A percentile compares a stretch with the other conserved stretches of the same genome.
These are phyloP conservation scores for Ailurus styani DNA, from an alignment of 2,113 vertebrate species.

Conservation along the genomic window DNA sequence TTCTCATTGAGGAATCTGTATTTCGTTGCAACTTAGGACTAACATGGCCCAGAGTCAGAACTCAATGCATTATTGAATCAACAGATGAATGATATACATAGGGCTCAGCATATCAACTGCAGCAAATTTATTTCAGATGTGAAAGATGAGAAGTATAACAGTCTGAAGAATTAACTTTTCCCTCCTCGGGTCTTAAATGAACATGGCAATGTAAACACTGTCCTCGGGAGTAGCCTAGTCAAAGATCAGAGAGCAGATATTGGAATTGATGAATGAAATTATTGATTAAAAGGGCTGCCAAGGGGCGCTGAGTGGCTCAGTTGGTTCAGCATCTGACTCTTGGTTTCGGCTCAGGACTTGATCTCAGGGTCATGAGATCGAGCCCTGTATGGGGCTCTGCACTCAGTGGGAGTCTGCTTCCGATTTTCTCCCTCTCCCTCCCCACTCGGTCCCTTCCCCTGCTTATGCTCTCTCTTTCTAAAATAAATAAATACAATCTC, in stretches of 20 bases:
- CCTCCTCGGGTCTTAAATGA: too few relatives aligned
- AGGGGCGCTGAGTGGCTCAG: not conserved
- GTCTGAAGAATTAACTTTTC: not conserved
- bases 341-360: not conserved
- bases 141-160: not conserved
- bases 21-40: not conserved
- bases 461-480: not conserved
- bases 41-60: not conserved
- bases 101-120: not conserved
- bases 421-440: not conserved
- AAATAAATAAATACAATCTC: not conserved
- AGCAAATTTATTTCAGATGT: not conserved
- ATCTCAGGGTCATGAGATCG: not conserved
- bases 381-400: not conserved
- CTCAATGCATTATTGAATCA: not conserved
- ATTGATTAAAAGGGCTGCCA: not conserved
- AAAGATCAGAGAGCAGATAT: not conserved
- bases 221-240: not conserved
- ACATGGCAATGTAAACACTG: accelerated
- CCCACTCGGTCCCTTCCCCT: not conserved
- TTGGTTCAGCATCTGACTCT: not conserved
- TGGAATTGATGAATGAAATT: not conserved
- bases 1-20: not conserved
- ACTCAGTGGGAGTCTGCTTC: not conserved
- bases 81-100: not conserved